phyloP scores from a whole-genome alignment of 2,113 vertebrate species.

The Rattus norvegicus region GRCr8 NC_086021.1:132471501-132472000 shows the following conservation, averaged over 20 bases:
- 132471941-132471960: slow-evolving; percentile 70
- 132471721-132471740: background rate
- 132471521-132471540: background rate
- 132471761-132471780: background rate
- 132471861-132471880: background rate
- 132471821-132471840: background rate
- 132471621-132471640: background rate
- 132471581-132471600: background rate
- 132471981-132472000: slow-evolving; percentile 72
- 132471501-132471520: background rate
- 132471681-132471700: background rate
- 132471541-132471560: background rate
- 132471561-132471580: background rate
- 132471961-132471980: slow-evolving; percentile 78
- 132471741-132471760: background rate
- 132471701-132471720: background rate
- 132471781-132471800: background rate
- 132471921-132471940: slow-evolving; percentile 65
- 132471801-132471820: background rate
- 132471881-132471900: slow-evolving; percentile 47
- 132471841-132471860: background rate
- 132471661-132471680: background rate
- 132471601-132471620: background rate
- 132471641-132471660: background rate
- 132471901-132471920: slow-evolving; percentile 49